These are phyloP conservation scores for Nasonia giraulti DNA, from an alignment of 1,140 invertebrate genomes.

Conservation along the genomic window DNA sequence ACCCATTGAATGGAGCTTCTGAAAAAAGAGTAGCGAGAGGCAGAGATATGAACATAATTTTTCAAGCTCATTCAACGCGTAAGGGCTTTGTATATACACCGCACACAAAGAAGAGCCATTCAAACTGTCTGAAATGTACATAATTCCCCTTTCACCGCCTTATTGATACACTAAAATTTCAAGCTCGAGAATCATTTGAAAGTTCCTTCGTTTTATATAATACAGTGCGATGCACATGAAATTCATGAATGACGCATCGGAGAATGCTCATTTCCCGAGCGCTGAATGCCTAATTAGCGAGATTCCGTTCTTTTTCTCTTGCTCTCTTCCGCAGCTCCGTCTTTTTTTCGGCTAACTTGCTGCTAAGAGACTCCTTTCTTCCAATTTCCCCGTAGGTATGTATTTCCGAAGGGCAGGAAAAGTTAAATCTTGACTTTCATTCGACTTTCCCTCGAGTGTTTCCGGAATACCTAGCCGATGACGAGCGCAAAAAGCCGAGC, in stretches of 20 bases:
- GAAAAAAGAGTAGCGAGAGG: background rate
- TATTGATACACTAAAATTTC: conserved; percentile 32
- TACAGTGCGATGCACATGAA: background rate
- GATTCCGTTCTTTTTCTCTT: conserved; percentile 46
- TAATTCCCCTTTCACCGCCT: background rate
- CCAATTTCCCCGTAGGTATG: background rate
- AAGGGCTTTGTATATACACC: background rate
- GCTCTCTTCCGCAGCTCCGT: background rate
- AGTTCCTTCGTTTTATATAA: conserved; percentile 17
- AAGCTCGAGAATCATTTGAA: conserved; percentile 2
- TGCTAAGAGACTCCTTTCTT: conserved; percentile 27
- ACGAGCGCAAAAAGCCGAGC: no score
- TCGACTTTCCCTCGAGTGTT: background rate
- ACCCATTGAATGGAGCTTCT: background rate
- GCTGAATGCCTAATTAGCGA: conserved; percentile 57
- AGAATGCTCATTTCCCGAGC: background rate
- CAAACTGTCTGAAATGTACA: background rate
- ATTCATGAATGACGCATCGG: conserved; percentile 17
- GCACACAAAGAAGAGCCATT: background rate
- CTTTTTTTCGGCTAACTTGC: background rate
- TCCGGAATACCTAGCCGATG: no score
- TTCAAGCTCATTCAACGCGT: background rate
- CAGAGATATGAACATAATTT: background rate
- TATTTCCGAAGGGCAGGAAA: background rate
- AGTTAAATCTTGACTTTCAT: background rate